Conservation (phyloP, 2,797 vertebrate genomes). For the Mus minutoides region DNA sequence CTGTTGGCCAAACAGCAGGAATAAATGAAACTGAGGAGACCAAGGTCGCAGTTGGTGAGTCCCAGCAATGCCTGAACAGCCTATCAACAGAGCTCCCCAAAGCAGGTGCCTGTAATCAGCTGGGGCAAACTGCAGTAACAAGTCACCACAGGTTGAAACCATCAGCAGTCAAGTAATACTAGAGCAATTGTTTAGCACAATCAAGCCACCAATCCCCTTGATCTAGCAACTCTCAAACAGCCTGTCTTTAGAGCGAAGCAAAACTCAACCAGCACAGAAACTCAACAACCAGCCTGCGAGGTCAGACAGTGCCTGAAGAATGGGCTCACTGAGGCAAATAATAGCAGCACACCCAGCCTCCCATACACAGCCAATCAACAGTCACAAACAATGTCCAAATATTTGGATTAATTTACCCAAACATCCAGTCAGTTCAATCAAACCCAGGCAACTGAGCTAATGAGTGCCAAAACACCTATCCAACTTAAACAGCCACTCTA, state of each 20-base stretch:
- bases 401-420: slow-evolving; percentile 81
- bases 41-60: background rate
- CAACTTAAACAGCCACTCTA: slow-evolving; percentile 61
- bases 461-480: slow-evolving; percentile 71
- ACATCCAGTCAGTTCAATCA: slow-evolving; percentile 77
- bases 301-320: slow-evolving; percentile 62
- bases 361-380: slow-evolving; percentile 68
- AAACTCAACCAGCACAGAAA: slow-evolving; percentile 26
- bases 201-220: slow-evolving; percentile 60
- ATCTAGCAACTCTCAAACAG: slow-evolving; percentile 59
- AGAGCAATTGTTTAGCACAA: slow-evolving; percentile 50
- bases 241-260: slow-evolving; percentile 59
- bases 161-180: slow-evolving; percentile 21
- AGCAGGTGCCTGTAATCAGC: background rate
- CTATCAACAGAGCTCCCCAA: background rate
- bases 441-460: slow-evolving; percentile 62
- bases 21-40: background rate
- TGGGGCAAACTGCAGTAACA: slow-evolving; percentile 1
- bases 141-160: slow-evolving; percentile 36
- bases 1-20: background rate
- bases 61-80: background rate
- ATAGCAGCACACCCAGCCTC: slow-evolving; percentile 48
- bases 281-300: slow-evolving; percentile 7
- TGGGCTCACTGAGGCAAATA: slow-evolving; percentile 53
- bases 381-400: slow-evolving; percentile 74